Evolutionary conservation across 1,140 invertebrate species (phyloP), one percentile per base, ranked within the genome.

Genomic region (Plectrocnemia conspersa): DNA sequence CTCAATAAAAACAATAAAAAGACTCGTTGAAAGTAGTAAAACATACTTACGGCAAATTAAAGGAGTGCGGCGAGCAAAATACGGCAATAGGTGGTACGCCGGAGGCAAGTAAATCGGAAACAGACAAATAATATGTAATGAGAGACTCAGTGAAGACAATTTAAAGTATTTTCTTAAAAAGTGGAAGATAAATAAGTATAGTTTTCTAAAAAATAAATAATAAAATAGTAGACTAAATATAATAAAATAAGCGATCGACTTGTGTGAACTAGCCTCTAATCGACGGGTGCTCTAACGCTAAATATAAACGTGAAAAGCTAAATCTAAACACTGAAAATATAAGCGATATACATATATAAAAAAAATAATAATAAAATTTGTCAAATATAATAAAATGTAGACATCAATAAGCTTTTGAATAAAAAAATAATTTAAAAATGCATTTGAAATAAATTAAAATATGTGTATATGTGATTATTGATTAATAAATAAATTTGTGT

Each of bases 21-120:
- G 18, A 52, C 50, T 42, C 36, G 40, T 21, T 49, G 40, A 35
- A 56, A 33, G 33, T 33, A 47, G 23, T 33, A 52, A 46, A 61
- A 53, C 29, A 58, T 61, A 61, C 59, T 61, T 61, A 61, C 59
- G 59, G 53, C 47, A 57, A 57, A 57, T 44, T 56, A 50, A 60
- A 54, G 55, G 48, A 50, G 58, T 56, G 44, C 52, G 58, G 42
- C 48, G 59, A 52, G 55, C 55, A 57, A 57, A 57, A 57, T 61
- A 61, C 59, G 45, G 59, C 59, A 55, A 54, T 32, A 52, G 58
- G 52, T 61, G 59, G 25, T 40, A 52, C 47, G 47, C 55, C 59
- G 38, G 48, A 56, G 58, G 58, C 48, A 55, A 60, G 58, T 49
- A 54, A 32, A 61, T 61, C 59, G 59, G 59, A 61, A 61, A 61